Evolutionary conservation across 1,140 invertebrate genomes (phyloP).

Genomic region (Drosophila funebris): DNA sequence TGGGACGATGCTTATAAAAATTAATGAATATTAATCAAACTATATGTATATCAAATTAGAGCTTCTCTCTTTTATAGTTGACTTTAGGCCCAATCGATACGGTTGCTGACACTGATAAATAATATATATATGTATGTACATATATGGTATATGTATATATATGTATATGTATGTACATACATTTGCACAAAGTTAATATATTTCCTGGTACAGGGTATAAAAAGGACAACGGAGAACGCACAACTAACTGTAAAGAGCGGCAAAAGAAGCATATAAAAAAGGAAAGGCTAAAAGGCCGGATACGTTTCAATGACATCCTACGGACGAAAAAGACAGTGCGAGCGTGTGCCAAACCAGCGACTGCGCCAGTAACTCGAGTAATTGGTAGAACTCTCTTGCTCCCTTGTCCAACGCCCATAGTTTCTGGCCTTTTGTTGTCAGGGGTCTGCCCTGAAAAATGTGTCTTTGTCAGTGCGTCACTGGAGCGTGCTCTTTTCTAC

Average conservation of each 20-base stretch:
- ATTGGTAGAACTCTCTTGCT: slow-evolving; percentile 51
- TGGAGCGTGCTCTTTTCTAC: slow-evolving; percentile 55
- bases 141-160: no score
- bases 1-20: no score
- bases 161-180: no score
- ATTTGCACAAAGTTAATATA: no score
- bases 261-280: slow-evolving; percentile 1
- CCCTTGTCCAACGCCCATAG: background rate
- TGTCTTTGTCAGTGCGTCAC: slow-evolving; percentile 76
- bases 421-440: background rate
- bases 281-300: slow-evolving; percentile 38
- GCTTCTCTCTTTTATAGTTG: no score
- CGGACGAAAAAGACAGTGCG: background rate
- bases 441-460: slow-evolving; percentile 48
- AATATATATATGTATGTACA: no score
- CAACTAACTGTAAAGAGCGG: background rate
- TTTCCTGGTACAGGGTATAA: no score
- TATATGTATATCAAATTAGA: no score
- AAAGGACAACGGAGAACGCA: background rate
- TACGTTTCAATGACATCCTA: slow-evolving; percentile 61
- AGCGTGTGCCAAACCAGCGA: slow-evolving; percentile 24
- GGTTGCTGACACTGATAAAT: no score
- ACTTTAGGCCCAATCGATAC: no score
- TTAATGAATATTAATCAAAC: no score
- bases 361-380: slow-evolving; percentile 71